Evolutionary conservation across 2,888 invertebrate species (phyloP), one percentile per base, ranked within the genome.

Genomic region (Catocala sponsa): DNA sequence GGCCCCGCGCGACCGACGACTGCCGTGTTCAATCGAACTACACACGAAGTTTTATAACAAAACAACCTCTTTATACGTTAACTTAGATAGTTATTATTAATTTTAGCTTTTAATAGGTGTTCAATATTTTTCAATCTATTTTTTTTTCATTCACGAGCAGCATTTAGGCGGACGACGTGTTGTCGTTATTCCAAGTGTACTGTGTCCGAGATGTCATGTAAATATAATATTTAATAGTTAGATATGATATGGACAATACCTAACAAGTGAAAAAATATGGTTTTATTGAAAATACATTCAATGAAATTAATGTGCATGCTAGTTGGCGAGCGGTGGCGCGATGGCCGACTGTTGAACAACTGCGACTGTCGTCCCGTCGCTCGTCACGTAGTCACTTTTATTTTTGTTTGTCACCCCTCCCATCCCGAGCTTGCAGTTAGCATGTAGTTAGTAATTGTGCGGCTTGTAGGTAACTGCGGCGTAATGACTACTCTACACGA

Each of bases 231-330:
- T 86, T 87, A 88, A 90, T 92, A 92, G 91, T 87, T 92, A 93
- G 92, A 87, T 87, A 91, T 82, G 85, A 89, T 93, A 92, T 91
- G 94, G 94, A 94, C 94, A 93, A 94, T 94, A 94, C 94, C 92
- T 94, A 93, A 94, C 94, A 93, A 93, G 94, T 94, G 92, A 88
- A 91, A n/a, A 87, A 78, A 80, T 82, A 91, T 88, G 90, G 90
- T 91, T 93, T 92, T 92, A 90, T 93, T 93, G 92, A 92, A 88
- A 84, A 90, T 84, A 93, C 91, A 92, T 88, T 92, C 91, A 89
- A 91, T 93, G 91, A 88, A 94, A 92, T 91, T 87, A 87, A 79
- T 78, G 81, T 91, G 93, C 92, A 91, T 91, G 93, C 89, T 84
- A 77, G 79, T 74, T 76, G 69, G 68, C 59, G 72, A 82, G 76